Percentiles rank a stretch among this genome's conserved stretches.
phyloP scores from a whole-genome alignment of 2,888 invertebrate species.

The Pimpla rufipes region DNA sequence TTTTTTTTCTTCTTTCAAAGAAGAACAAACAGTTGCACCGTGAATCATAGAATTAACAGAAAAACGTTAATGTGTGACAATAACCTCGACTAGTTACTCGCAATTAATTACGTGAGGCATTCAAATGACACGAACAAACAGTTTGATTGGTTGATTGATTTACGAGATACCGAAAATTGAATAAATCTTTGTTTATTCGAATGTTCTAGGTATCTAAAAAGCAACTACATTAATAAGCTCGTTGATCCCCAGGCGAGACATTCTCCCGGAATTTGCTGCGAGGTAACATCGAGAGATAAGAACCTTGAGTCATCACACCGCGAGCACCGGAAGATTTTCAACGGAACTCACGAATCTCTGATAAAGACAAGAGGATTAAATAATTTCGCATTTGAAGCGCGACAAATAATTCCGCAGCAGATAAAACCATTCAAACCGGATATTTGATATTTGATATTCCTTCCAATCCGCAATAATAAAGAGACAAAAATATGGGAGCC shows the following conservation, averaged over 20 bases:
- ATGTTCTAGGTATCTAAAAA: too few relatives aligned
- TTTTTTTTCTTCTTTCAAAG: constrained; percentile 5
- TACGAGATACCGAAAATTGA: too few relatives aligned
- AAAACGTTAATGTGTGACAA: not conserved
- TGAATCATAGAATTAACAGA: constrained; percentile 1
- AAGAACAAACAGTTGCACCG: constrained; percentile 1
- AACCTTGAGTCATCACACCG: constrained; percentile 29
- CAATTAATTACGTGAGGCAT: not conserved
- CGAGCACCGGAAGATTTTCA: constrained; percentile 32
- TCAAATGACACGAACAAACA: not conserved
- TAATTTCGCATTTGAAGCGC: not conserved
- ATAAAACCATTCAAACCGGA: not conserved
- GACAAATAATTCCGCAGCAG: not conserved
- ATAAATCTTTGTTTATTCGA: too few relatives aligned
- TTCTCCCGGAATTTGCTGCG: constrained; percentile 3
- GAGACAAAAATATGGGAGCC: too few relatives aligned
- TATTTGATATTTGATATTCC: too few relatives aligned
- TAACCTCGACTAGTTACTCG: not conserved
- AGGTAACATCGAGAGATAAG: constrained; percentile 27
- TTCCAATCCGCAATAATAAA: too few relatives aligned
- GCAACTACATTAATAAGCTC: not conserved
- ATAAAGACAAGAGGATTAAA: not conserved
- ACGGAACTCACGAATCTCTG: not conserved
- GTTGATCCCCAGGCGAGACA: too few relatives aligned
- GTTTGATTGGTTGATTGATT: too few relatives aligned